These are phyloP conservation scores for Parnassius orleans DNA, from an alignment of 2,888 invertebrate species.

Conservation along the genomic window DNA sequence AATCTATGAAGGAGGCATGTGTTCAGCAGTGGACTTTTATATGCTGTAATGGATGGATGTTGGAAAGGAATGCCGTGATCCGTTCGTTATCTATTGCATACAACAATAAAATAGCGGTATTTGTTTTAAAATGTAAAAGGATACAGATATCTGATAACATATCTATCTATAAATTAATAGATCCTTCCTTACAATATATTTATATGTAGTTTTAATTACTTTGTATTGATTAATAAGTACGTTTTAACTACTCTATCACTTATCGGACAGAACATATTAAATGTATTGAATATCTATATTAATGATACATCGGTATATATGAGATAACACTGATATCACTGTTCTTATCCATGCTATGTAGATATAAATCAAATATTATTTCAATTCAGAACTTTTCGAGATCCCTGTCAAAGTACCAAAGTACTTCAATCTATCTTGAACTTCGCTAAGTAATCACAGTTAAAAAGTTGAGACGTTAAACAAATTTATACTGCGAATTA, in stretches of 20 bases:
- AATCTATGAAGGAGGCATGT: too few relatives aligned
- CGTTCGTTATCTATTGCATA: too few relatives aligned
- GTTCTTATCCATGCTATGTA: neutral
- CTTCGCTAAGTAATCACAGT: conserved; percentile 74
- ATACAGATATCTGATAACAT: neutral
- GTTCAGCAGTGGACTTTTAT: too few relatives aligned
- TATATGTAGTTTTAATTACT: neutral
- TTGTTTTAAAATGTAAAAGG: too few relatives aligned
- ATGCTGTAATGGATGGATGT: too few relatives aligned
- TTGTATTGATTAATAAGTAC: neutral
- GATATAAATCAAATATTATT: conserved; percentile 36
- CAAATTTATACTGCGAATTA: conserved; percentile 80
- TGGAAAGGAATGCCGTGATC: too few relatives aligned
- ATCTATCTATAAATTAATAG: neutral
- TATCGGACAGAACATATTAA: neutral
- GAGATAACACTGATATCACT: conserved; percentile 8
- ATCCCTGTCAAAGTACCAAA: conserved; percentile 53
- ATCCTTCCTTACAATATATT: neutral
- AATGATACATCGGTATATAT: neutral
- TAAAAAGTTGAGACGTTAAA: conserved; percentile 80
- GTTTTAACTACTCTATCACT: neutral
- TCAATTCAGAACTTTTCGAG: conserved; percentile 52
- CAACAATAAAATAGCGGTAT: too few relatives aligned
- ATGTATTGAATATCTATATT: neutral
- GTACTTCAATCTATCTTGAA: conserved; percentile 70